Percentiles rank a stretch among this genome's conserved stretches.
These are phyloP conservation scores for Epinephelus lanceolatus DNA, from an alignment of 2,113 vertebrate species.

Conservation along the genomic window DNA sequence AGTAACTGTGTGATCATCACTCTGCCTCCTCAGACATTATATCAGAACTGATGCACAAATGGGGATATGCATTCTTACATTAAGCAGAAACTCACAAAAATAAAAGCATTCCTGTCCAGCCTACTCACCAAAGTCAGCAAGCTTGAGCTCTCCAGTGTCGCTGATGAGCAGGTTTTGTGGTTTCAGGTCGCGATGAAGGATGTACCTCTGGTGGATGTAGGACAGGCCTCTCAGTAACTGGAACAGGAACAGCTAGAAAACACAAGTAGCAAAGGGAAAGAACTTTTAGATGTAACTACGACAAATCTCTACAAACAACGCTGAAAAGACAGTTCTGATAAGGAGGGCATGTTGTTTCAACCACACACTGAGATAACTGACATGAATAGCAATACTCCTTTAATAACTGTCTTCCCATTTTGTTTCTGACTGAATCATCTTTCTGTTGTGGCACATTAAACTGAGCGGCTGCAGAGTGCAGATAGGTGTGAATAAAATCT, in stretches of 20 bases:
- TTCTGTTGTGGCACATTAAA: neutral
- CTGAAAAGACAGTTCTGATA: neutral
- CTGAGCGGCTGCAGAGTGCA: neutral
- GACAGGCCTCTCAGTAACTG: slow-evolving; percentile 96
- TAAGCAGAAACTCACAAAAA: neutral
- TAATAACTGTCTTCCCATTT: slow-evolving; percentile 1
- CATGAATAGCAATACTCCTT: neutral
- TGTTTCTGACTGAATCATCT: neutral
- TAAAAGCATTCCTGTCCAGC: too few relatives aligned
- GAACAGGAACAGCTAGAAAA: slow-evolving; percentile 94
- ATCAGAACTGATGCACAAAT: neutral
- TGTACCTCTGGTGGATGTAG: slow-evolving; percentile 97
- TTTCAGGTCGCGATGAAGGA: slow-evolving; percentile 97
- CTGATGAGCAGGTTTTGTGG: slow-evolving; percentile 98
- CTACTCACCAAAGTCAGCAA: slow-evolving; percentile 95
- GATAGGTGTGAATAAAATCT: slow-evolving; percentile 2
- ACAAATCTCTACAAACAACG: neutral
- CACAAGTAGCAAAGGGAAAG: slow-evolving; percentile 2
- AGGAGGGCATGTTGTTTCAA: neutral
- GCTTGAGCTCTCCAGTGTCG: slow-evolving; percentile 97
- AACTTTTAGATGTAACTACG: neutral
- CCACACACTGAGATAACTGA: neutral
- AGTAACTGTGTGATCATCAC: neutral
- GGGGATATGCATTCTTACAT: neutral
- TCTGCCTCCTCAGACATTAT: neutral